Base-by-base conservation (phyloP, 2,797 vertebrate genomes). In the Rhincodon typus region DNA sequence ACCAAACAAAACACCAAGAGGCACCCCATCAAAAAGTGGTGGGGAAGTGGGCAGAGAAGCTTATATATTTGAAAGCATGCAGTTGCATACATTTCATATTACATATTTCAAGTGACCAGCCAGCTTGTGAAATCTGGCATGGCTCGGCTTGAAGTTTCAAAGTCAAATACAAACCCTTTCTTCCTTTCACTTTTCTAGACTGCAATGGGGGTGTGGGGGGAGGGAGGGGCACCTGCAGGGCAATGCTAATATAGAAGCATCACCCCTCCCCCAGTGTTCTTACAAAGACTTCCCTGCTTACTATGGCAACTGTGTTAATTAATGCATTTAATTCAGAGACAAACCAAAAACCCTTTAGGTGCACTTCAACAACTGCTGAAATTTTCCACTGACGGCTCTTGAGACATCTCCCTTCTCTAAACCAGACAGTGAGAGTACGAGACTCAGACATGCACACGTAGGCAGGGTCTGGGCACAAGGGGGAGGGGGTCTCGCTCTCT, bases 291-390 rank as follows among this genome's bases (percentile, higher is more conserved):
- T 69, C 62, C 62, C 90, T 23, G n/a, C 38, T 66, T 38, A 42
- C 21, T 13, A 69, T 38, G n/a, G 66, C 90, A 93, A 93, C 90
- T 93, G 90, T n/a, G 30, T 38, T 93, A 67, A 93, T 69, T 93
- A 42, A 69, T 67, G 62, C 66, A 38, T 67, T 67, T 69, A 93
- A 91, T 62, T 91, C 88, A 91, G 88, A 91, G 88, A 91, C 88
- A 91, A 91, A 34, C 57, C 19, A 42, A 93, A 91, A 21, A 57
- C 86, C 53, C 88, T 57, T 90, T 62, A 91, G 53, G 30, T 66
- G 25, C 62, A 93, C 90, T 93, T 93, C 90, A 67, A 67, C n/a
- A 67, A 67, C n/a, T 8, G 21, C 66, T 46, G 19, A 46, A 42
- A 84, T 46, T 84, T 84, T 84, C n/a, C 90, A 93, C 21, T 25